Evolutionary conservation across 2,113 vertebrate species (phyloP).

Genomic region (Climacteris rufus): DNA sequence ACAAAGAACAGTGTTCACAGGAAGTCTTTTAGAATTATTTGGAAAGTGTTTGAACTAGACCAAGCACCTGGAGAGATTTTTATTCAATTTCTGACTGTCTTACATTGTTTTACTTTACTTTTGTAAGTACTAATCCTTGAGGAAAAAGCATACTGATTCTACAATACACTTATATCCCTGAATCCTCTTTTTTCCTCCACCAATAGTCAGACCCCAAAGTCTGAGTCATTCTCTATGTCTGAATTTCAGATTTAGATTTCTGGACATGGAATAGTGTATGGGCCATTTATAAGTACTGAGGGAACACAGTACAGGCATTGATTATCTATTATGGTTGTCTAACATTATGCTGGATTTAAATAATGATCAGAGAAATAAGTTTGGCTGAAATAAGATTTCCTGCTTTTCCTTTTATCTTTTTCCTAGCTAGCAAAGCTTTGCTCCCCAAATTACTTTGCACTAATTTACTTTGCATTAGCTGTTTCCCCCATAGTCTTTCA

Average conservation of each 20-base stretch:
- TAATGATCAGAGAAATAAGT: background rate
- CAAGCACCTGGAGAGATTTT: background rate
- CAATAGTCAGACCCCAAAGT: background rate
- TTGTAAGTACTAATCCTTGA: background rate
- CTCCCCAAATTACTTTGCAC: background rate
- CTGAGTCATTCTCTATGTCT: background rate
- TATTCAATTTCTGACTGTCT: background rate
- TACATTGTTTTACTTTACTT: background rate
- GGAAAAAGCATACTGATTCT: background rate
- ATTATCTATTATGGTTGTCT: background rate
- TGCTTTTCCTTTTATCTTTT: background rate
- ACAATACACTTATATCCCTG: background rate
- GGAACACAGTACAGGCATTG: background rate
- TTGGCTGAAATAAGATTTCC: background rate
- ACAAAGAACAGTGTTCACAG: background rate
- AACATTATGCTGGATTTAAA: background rate
- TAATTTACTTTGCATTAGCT: background rate
- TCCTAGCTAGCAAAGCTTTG: background rate
- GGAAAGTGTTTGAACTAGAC: background rate
- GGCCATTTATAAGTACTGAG: background rate
- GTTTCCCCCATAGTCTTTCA: background rate
- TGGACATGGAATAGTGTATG: background rate
- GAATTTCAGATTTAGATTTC: slow-evolving; percentile 12
- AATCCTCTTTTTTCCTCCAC: background rate
- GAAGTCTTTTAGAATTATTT: background rate